Evolutionary conservation across 2,888 invertebrate genomes (phyloP).

Genomic region (Brachypalpus laphriformis): DNA sequence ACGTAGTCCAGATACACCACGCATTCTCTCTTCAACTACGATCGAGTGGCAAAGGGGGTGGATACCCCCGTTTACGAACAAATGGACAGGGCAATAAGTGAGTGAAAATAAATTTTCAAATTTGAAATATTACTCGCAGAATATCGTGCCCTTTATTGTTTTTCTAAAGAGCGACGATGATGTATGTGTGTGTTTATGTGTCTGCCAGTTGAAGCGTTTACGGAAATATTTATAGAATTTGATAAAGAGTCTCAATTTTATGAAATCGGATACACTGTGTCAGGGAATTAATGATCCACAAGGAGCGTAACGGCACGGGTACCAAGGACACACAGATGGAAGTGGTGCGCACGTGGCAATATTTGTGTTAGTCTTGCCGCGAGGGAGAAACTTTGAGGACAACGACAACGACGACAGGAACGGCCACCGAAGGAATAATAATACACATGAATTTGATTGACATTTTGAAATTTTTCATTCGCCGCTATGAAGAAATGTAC

Average conservation of each 20-base stretch:
- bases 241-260: constrained; percentile 72
- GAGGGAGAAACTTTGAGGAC: constrained; percentile 43
- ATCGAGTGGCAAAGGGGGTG: constrained; percentile 43
- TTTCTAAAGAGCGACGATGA: constrained; percentile 35
- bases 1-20: constrained; percentile 44
- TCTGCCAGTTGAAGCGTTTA: constrained; percentile 62
- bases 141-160: constrained; percentile 46
- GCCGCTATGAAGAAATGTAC: constrained; percentile 48
- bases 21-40: too few relatives aligned
- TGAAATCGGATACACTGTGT: constrained; percentile 73
- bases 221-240: constrained; percentile 74
- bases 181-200: constrained; percentile 51
- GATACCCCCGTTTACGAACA: constrained; percentile 61
- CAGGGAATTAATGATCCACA: constrained; percentile 73
- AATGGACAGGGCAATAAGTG: constrained; percentile 57
- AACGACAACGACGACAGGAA: constrained; percentile 55
- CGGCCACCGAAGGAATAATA: constrained; percentile 71
- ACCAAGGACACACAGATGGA: constrained; percentile 65
- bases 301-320: constrained; percentile 32
- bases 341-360: constrained; percentile 69
- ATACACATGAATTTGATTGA: constrained; percentile 69
- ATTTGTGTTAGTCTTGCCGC: constrained; percentile 62
- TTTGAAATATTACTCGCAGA: constrained; percentile 71
- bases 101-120: constrained; percentile 72
- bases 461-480: constrained; percentile 68